Base-by-base conservation (phyloP, 2,888 invertebrate species). In the Disparrhopalites patrizii region DNA sequence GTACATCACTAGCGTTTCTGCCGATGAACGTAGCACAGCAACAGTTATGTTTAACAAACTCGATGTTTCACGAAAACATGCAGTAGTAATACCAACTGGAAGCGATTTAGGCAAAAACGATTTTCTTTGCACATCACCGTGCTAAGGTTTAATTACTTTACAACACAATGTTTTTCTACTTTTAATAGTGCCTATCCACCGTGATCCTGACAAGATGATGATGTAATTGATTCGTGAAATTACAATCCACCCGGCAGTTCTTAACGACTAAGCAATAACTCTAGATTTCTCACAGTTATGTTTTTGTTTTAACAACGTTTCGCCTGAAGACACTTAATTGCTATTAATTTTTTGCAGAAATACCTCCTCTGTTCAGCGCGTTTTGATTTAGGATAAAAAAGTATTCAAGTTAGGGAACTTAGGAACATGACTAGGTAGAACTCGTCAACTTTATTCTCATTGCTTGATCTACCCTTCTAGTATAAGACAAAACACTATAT, bases 381-480 rank as follows among this genome's bases (percentile, higher is more conserved):
- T 27, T 54, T 54, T 8, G 31, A 54, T 54, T 54, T 54, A 54
- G 31, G 10, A 31, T 54, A 27, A 40, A 54, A 54, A 18, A 47
- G 23, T 54, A 54, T 54, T 54, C 33, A 30, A 54, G 31, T 30
- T 31, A 31, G 50, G 54, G 54, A 54, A 54, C 54, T 31, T 54
- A 54, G 54, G 54, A 54, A 54, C 54, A 54, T 54, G 54, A 54
- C 54, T 54, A 54, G 54, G 54, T 54, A 54, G 54, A 54, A 54
- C 54, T 54, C 33, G 30, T 28, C 31, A 52, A 54, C 31, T 54
- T 54, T 28, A 54, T 54, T 54, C 33, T 25, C 54, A 27, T 54
- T 31, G 31, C 18, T 30, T 31, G 54, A 20, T 54, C 54, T 54
- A 54, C 54, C 54, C 31, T 31, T 31, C 31, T 30, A n/a, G 47